Conservation (phyloP, 1,140 invertebrate genomes). For the Drosophila micromelanica region DNA sequence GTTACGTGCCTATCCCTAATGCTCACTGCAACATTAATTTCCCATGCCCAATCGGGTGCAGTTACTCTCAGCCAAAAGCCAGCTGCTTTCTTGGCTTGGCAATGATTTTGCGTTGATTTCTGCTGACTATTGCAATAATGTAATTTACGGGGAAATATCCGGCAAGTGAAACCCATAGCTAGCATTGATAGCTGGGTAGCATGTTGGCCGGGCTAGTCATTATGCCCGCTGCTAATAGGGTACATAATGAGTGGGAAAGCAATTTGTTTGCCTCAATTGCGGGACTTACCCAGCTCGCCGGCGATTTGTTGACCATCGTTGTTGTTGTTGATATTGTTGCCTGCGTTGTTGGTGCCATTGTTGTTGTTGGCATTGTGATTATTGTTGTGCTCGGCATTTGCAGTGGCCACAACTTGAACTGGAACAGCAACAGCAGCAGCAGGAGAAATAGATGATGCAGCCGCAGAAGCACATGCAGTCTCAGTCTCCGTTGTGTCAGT, state of each 20-base stretch:
- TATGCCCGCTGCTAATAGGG: slow-evolving; percentile 30
- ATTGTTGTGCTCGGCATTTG: slow-evolving; percentile 68
- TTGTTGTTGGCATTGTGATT: slow-evolving; percentile 73
- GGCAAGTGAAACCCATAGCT: neutral
- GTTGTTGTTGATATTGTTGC: slow-evolving; percentile 67
- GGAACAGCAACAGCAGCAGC: slow-evolving; percentile 17
- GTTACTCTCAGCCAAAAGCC: neutral
- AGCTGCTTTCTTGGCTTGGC: neutral
- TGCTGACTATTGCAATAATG: slow-evolving; percentile 1
- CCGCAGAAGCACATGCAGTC: neutral
- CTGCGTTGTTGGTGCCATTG: slow-evolving; percentile 54
- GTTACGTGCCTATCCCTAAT: neutral
- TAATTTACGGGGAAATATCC: neutral
- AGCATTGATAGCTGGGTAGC: neutral
- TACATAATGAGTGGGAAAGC: slow-evolving; percentile 33
- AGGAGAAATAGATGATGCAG: slow-evolving; percentile 13
- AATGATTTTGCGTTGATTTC: neutral
- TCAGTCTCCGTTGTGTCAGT: slow-evolving; percentile 6
- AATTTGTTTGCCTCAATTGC: slow-evolving; percentile 34
- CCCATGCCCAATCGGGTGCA: neutral
- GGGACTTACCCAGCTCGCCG: slow-evolving; percentile 63
- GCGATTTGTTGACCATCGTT: slow-evolving; percentile 71
- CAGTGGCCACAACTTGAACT: neutral
- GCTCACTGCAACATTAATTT: neutral
- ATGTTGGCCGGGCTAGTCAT: slow-evolving; percentile 12